Evolutionary conservation across 2,113 vertebrate species (phyloP), one percentile per base, ranked within the genome.

Genomic region (Ptilonorhynchus violaceus): DNA sequence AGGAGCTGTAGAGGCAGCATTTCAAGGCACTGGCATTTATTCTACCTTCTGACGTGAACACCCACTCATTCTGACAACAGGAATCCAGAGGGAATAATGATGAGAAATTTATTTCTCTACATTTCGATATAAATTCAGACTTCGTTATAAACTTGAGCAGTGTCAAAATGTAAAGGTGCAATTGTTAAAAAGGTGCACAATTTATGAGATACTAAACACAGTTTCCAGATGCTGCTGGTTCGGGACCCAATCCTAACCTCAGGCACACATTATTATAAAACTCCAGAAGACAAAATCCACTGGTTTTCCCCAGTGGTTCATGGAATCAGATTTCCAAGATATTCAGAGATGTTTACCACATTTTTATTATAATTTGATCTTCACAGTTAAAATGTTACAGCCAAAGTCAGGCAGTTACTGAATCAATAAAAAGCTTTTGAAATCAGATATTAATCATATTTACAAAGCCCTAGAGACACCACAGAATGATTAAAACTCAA

Each of bases 11-110:
- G 87, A 92, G 56, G 84, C 47, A 95, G 87, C 52, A 42, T 27
- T 89, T 92, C 87, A 82, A 94, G 67, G 84, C 66, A 64, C 64
- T 9, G 75, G 56, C 77, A 62, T 79, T 95, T 91, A 78, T 95
- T 95, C 94, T 87, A 23, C 75, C 74, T 97, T 62, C 69, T 97
- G 94, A 96, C 0, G 0, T 55, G 75, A 91, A 96, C 94, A 58
- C 94, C 94, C 92, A 95, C 96, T 94, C 93, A 33, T 72, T 85
- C 70, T 93, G 77, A 91, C 96, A 94, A 75, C 58, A 87, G 56
- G 74, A 93, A 89, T 75, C 80, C 77, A 89, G 69, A 50, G 77
- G 81, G 84, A 92, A 93, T 60, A 85, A 82, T 3, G 28, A 81
- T 22, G 25, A 91, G 89, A 85, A 85, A 93, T 64, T 53, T 76